Conservation (phyloP, 1,140 invertebrate genomes). For the Sycophila sp. region DNA sequence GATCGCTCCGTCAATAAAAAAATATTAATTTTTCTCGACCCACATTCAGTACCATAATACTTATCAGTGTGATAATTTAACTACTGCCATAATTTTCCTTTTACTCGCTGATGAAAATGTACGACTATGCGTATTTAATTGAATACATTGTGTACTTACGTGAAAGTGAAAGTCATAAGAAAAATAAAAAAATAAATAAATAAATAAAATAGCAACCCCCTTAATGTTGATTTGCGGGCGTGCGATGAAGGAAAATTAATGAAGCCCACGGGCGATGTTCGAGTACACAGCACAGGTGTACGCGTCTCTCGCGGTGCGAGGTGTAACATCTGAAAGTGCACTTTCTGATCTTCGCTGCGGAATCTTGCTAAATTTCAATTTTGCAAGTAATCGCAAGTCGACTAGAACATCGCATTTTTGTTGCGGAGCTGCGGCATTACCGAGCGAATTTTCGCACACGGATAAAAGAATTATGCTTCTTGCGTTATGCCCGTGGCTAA, state of each 20-base stretch:
- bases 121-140: no score
- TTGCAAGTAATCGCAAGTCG: constrained; percentile 14
- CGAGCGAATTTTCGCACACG: background rate
- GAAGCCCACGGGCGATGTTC: background rate
- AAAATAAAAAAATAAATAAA: no score
- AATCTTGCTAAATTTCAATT: constrained; percentile 23
- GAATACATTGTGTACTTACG: no score
- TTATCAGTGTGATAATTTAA: no score
- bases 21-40: no score
- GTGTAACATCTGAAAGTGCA: background rate
- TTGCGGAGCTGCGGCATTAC: background rate
- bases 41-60: no score
- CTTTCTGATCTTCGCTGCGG: background rate
- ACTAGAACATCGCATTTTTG: background rate
- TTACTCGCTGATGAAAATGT: no score
- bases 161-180: no score
- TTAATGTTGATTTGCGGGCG: no score
- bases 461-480: background rate
- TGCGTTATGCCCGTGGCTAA: background rate
- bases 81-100: no score
- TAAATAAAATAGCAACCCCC: no score
- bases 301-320: background rate
- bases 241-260: background rate
- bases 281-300: background rate
- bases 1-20: no score